Base-by-base conservation (phyloP, 92 coral and sea anemone genomes). In the Epizoanthus illoricatus region DNA sequence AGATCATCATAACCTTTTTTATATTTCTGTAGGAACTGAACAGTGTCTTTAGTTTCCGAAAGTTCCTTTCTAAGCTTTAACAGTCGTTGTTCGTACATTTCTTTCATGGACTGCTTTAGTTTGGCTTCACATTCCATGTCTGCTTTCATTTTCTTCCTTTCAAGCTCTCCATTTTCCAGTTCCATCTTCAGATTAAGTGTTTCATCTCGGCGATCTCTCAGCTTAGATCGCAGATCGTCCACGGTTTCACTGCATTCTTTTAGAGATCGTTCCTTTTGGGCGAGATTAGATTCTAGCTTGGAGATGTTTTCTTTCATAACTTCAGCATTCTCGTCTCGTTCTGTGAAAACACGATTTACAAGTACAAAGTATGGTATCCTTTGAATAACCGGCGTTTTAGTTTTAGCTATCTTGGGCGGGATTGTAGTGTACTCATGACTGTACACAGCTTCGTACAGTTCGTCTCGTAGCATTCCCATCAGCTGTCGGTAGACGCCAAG, bases 1-100 rank as follows among this genome's bases (percentile, higher is more conserved):
- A 96, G 90, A 5, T 89, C 76, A 87, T 96, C 98, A 85, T 96
- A 94, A 2, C 99, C 97, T 55, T 88, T 92, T 84, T 91, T 96
- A 83, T 84, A 96, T 73, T 88, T 90, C 62, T 79, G 85, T 7
- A 96, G 85, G 57, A 86, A 88, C 28, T 88, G 72, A 49, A 88
- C 90, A 76, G 74, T 88, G 10, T 87, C 90, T 70, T 81, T 88
- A 55, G 92, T 89, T 61, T 88, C 87, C 33, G 75, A 57, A 5
- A 96, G 91, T 73, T 96, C 93, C 40, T 90, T 91, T 73, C 92
- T 96, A 4, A 96, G 89, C 81, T 84, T 73, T 23, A 90, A 55
- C 75, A 84, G 86, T 33, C 90, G 86, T 57, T 88, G 89, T 73
- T 89, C 97, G 67, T 87, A 89, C 73, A 88, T 68, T 54, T 83